Evolutionary conservation across 2,797 vertebrate genomes (phyloP), one percentile per base, ranked within the genome.

Genomic region (Lithobates pipiens): DNA sequence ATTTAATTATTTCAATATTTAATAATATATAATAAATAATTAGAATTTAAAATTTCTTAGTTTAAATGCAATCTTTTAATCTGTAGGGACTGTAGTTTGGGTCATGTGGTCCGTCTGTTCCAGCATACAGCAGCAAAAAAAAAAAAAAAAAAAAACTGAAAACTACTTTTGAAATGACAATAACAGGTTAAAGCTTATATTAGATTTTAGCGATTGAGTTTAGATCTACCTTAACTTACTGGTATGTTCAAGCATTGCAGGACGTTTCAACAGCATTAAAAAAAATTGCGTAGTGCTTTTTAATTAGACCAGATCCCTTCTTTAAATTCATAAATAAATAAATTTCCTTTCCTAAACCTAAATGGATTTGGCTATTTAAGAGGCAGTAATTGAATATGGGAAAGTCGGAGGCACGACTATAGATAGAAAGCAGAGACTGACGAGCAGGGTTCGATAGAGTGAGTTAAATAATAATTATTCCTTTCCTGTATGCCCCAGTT

Each of bases 401-500:
- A 27, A 67, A 29, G 73, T 75, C 74, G 25, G 36, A 46, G 63
- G 39, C n/a, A 73, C 15, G 23, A 16, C 39, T 74, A 25, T 46
- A 74, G 13, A 50, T 21, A 50, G 39, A 46, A 65, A 67, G 36
- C 57, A 8, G 57, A 67, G 76, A 27, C 61, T 32, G 39, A 29
- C 61, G 27, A 68, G 15, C 61, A 29, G 10, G 32, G 18, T 16
- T 79, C 27, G 77, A 69, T 29, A 10, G 73, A 75, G 44, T 69
- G 63, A 42, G 69, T 13, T 15, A 10, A 34, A 63, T 73, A 10
- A 80, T 80, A 82, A 82, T 82, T 63, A 82, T 82, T 82, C 54
- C 54, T 42, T 44, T 25, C 50, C 79, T 61, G 32, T 27, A 61
- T 81, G 79, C 69, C 44, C 68, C 18, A 61, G 79, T 68, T 74